Evolutionary conservation across 2,797 vertebrate species (phyloP).

Genomic region (Mallotus villosus): DNA sequence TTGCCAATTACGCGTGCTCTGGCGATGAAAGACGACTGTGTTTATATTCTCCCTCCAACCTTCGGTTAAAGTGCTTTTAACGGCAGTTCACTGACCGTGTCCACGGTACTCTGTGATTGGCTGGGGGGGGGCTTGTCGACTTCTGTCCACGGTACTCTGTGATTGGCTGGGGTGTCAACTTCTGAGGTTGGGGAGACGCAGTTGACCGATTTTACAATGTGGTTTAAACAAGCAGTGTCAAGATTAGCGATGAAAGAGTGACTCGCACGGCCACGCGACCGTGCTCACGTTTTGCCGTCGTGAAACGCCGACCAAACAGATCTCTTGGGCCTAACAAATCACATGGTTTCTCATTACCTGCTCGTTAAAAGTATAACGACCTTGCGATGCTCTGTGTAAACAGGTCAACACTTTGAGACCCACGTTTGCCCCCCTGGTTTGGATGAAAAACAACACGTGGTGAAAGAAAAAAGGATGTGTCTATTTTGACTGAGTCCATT

Average conservation of each 20-base stretch:
- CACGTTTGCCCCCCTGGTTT: constrained; percentile 28
- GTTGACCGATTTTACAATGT: constrained; percentile 63
- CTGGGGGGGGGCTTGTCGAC: constrained; percentile 25
- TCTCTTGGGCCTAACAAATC: constrained; percentile 22
- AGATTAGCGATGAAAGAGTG: constrained; percentile 29
- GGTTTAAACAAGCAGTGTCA: constrained; percentile 66
- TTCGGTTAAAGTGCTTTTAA: constrained; percentile 51
- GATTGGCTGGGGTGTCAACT: constrained; percentile 9
- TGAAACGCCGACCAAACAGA: constrained; percentile 26
- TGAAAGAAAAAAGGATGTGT: constrained; percentile 30
- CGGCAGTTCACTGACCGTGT: constrained; percentile 38
- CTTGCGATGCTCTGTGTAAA: constrained; percentile 35
- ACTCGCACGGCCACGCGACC: neutral
- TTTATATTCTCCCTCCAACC: constrained; percentile 47
- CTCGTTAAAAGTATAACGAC: constrained; percentile 45
- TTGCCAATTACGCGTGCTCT: constrained; percentile 57
- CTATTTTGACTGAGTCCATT: constrained; percentile 27
- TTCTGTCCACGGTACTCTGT: constrained; percentile 41
- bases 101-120: constrained; percentile 31
- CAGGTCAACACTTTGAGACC: constrained; percentile 34
- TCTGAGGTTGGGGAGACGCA: constrained; percentile 48
- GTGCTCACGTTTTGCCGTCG: neutral
- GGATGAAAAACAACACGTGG: constrained; percentile 44
- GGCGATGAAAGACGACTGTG: constrained; percentile 51
- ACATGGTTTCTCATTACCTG: constrained; percentile 37